These are phyloP conservation scores for Blastobasis adustella DNA, from an alignment of 2,888 invertebrate genomes.

Conservation along the genomic window DNA sequence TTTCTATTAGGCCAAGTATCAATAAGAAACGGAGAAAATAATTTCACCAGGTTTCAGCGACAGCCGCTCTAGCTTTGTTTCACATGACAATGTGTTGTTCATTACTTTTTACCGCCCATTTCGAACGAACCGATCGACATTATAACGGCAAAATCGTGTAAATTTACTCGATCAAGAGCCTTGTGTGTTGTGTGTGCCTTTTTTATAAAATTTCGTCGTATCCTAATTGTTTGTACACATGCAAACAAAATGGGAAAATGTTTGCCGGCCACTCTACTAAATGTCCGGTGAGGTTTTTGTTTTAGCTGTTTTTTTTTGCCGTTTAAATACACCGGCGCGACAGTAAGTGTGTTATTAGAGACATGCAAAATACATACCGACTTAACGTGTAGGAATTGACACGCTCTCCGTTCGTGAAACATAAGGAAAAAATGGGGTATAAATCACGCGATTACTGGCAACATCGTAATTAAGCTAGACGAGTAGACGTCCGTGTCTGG, in stretches of 20 bases:
- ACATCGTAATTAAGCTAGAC: too few relatives aligned
- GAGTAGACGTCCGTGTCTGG: too few relatives aligned
- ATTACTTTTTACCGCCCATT: neutral
- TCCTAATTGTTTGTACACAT: conserved; percentile 42
- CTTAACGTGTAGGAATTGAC: conserved; percentile 1
- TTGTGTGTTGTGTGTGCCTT: too few relatives aligned
- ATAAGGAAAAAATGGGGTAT: neutral
- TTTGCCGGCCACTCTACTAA: conserved; percentile 23
- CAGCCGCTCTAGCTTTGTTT: neutral
- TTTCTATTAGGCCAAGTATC: too few relatives aligned
- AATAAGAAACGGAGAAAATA: too few relatives aligned
- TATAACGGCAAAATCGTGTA: conserved; percentile 23
- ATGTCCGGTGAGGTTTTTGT: conserved; percentile 1
- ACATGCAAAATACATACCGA: conserved; percentile 5
- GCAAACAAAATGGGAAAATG: conserved; percentile 35
- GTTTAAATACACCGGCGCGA: neutral
- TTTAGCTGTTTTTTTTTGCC: neutral
- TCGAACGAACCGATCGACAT: conserved; percentile 6
- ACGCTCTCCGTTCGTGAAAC: neutral
- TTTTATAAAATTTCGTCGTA: conserved; percentile 17
- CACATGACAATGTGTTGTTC: neutral
- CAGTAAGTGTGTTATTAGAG: conserved; percentile 3
- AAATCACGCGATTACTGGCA: neutral
- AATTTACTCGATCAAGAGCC: neutral
- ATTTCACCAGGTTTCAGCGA: too few relatives aligned